Evolutionary conservation across 2,113 vertebrate species (phyloP).

Genomic region (Phocoena sinus): DNA sequence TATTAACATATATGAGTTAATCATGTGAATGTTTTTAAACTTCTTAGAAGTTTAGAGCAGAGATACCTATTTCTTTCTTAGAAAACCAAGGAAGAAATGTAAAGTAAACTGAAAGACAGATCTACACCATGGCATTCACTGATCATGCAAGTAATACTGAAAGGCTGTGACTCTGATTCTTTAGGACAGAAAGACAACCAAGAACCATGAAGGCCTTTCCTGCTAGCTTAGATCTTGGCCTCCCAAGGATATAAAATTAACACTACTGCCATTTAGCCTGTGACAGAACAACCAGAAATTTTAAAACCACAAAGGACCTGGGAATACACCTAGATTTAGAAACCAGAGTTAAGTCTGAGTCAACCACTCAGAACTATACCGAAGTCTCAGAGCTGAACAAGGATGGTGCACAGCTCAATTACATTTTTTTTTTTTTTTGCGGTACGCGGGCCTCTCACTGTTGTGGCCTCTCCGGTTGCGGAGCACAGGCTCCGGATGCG

Average conservation of each 20-base stretch:
- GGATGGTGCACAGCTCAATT: neutral
- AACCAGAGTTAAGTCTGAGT: neutral
- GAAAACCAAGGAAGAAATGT: neutral
- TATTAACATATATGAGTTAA: neutral
- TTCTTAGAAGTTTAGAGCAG: slow-evolving; percentile 2
- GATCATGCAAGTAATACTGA: neutral
- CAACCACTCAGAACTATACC: neutral
- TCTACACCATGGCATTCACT: neutral
- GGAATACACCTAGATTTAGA: slow-evolving; percentile 2
- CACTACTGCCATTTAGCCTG: neutral
- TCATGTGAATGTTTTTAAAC: slow-evolving; percentile 22
- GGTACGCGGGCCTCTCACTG: too few species aligned
- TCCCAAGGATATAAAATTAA: slow-evolving; percentile 30
- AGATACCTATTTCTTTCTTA: neutral
- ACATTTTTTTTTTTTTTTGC: neutral
- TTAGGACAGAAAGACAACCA: neutral
- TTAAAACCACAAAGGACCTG: neutral
- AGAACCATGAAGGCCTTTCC: slow-evolving; percentile 8
- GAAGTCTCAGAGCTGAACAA: neutral
- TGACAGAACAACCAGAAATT: slow-evolving; percentile 22
- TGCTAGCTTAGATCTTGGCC: neutral
- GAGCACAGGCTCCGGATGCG: too few species aligned
- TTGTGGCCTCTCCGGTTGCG: too few species aligned
- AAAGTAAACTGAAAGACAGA: neutral
- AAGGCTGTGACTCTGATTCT: neutral